Evolutionary conservation across 1,140 invertebrate species (phyloP).

Genomic region (Streblospio benedicti): DNA sequence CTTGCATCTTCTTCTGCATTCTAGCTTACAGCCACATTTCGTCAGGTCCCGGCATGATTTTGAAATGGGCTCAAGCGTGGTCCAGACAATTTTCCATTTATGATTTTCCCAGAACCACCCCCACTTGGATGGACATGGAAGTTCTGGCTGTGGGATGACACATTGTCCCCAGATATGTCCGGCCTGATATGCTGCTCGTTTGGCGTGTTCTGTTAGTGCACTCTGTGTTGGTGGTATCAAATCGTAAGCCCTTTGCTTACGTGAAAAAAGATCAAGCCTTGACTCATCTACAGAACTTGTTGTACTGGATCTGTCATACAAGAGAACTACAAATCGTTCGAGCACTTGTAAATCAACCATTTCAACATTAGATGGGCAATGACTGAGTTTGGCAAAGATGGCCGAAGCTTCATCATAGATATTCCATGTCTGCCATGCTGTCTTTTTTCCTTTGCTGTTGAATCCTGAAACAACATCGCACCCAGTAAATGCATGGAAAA

Average conservation of each 20-base stretch:
- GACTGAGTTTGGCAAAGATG: constrained; percentile 17
- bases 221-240: constrained; percentile 5
- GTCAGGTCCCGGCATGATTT: too few relatives aligned
- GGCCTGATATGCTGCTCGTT: neutral
- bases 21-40: too few relatives aligned
- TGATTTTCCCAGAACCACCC: too few relatives aligned
- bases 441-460: constrained; percentile 24
- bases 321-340: constrained; percentile 19
- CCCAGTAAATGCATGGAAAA: constrained; percentile 19
- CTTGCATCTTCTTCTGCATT: too few relatives aligned
- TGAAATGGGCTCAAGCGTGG: neutral
- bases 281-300: constrained; percentile 12
- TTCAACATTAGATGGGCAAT: constrained; percentile 13
- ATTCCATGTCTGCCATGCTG: constrained; percentile 24
- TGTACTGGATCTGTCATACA: constrained; percentile 19
- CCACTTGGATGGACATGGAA: neutral
- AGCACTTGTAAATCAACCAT: constrained; percentile 16
- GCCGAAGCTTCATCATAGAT: constrained; percentile 20
- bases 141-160: neutral
- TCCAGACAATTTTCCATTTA: neutral
- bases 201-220: neutral
- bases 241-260: constrained; percentile 7
- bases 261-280: constrained; percentile 6
- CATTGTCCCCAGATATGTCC: neutral
- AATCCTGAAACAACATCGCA: constrained; percentile 24